Evolutionary conservation across 64 coral and sea anemone genomes (phyloP).

Genomic region (Montipora sp.): DNA sequence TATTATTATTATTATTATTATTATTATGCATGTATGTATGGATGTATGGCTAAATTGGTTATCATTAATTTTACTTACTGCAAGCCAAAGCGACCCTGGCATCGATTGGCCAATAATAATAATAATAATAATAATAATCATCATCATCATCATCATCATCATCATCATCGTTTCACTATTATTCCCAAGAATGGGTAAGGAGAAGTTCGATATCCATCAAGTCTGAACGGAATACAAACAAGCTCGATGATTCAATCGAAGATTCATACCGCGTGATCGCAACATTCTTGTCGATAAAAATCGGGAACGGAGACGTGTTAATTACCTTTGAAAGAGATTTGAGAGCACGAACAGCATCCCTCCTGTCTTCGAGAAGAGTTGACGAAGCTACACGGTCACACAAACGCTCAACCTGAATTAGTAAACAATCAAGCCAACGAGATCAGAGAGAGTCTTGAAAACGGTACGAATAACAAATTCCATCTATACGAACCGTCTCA

Average conservation of each 20-base stretch:
- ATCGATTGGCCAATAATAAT: too few relatives aligned
- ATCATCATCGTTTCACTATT: too few relatives aligned
- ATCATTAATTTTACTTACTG: too few relatives aligned
- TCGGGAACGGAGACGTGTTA: not conserved
- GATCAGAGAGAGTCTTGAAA: not conserved
- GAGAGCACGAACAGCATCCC: conserved; percentile 93
- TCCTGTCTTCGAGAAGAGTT: conserved; percentile 89
- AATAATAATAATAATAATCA: too few relatives aligned
- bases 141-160: too few relatives aligned
- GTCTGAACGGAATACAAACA: not conserved
- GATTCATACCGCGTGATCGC: not conserved
- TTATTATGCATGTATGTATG: too few relatives aligned
- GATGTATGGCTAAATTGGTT: too few relatives aligned
- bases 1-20: too few relatives aligned
- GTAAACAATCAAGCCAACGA: not conserved
- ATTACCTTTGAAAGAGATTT: conserved; percentile 98
- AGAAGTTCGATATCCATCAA: not conserved
- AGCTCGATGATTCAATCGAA: not conserved
- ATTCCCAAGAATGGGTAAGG: not conserved
- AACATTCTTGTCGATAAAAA: not conserved
- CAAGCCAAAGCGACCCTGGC: too few relatives aligned
- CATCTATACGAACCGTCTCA: conserved; percentile 81
- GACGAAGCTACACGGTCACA: conserved; percentile 95
- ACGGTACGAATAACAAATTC: not conserved
- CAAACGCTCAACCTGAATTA: conserved; percentile 85